phyloP scores from a whole-genome alignment of 2,797 vertebrate genomes.

The Sardinella longiceps region DNA sequence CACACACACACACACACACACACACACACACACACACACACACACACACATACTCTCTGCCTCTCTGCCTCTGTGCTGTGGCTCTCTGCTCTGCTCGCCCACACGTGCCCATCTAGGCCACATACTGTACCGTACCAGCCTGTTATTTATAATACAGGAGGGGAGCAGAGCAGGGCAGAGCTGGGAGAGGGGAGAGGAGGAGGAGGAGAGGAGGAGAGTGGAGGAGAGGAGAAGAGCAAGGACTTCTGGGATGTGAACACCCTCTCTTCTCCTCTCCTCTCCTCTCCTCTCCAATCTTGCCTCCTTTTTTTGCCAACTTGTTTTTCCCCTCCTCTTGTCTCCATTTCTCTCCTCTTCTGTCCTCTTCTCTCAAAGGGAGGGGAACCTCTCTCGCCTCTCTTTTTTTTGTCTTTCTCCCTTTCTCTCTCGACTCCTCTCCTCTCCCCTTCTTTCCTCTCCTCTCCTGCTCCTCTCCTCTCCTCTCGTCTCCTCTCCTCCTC shows the following conservation, averaged over 20 bases:
- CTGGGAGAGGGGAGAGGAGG: conserved; percentile 38
- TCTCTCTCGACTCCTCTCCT: background rate
- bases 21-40: too few relatives aligned
- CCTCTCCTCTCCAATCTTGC: background rate
- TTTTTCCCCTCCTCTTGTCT: background rate
- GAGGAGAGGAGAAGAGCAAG: background rate
- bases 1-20: too few relatives aligned
- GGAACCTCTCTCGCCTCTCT: conserved; percentile 15
- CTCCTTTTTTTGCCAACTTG: too few relatives aligned
- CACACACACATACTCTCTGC: too few relatives aligned
- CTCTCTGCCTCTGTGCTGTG: conserved; percentile 24
- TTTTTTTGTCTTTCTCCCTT: background rate
- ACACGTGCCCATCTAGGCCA: conserved; percentile 48
- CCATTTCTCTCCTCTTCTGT: background rate
- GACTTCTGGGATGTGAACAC: background rate
- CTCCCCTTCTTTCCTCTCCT: background rate
- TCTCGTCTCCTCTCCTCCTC: background rate
- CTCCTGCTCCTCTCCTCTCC: background rate
- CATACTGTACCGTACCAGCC: conserved; percentile 45
- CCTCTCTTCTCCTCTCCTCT: conserved; percentile 11
- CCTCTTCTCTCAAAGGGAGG: background rate
- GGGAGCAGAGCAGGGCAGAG: conserved; percentile 26
- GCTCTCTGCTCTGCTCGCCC: conserved; percentile 45
- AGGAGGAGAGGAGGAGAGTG: too few relatives aligned
- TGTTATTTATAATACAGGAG: conserved; percentile 49